Evolutionary conservation across 2,797 vertebrate genomes (phyloP).

Genomic region (Silurus aristotelis): DNA sequence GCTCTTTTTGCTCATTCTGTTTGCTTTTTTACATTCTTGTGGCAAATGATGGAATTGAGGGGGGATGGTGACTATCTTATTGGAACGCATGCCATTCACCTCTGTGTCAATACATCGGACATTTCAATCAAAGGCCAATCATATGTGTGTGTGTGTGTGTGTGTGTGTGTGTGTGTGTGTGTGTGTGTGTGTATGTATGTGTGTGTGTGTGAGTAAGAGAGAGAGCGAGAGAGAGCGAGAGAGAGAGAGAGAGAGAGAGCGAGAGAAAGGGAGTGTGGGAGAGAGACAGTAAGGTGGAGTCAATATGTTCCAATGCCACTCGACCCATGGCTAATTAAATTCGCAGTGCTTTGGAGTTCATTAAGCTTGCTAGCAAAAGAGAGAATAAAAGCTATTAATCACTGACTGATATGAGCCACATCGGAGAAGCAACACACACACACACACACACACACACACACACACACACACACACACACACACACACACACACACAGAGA

Average conservation of each 20-base stretch:
- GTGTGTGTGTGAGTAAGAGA: too few relatives aligned
- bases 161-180: neutral
- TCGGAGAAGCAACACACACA: conserved; percentile 15
- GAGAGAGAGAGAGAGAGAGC: neutral
- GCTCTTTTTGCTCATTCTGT: conserved; percentile 41
- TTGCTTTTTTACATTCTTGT: conserved; percentile 52
- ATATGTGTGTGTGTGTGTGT: conserved; percentile 15
- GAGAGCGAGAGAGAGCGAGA: too few relatives aligned
- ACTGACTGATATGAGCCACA: conserved; percentile 60
- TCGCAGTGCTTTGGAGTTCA: conserved; percentile 66
- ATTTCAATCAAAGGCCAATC: conserved; percentile 57
- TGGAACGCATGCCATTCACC: conserved; percentile 62
- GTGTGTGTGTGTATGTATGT: too few relatives aligned
- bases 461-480: neutral
- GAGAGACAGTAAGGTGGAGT: conserved; percentile 48
- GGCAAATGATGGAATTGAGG: conserved; percentile 54
- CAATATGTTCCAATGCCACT: conserved; percentile 62
- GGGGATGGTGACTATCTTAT: conserved; percentile 63
- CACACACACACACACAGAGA: neutral
- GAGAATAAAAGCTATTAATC: conserved; percentile 73
- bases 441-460: neutral
- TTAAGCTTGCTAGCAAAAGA: conserved; percentile 68
- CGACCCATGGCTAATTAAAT: conserved; percentile 67
- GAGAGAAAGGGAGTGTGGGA: conserved; percentile 1
- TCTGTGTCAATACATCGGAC: conserved; percentile 60